These are phyloP conservation scores for Tromatobia lineatoria DNA, from an alignment of 2,888 invertebrate species.

Conservation along the genomic window DNA sequence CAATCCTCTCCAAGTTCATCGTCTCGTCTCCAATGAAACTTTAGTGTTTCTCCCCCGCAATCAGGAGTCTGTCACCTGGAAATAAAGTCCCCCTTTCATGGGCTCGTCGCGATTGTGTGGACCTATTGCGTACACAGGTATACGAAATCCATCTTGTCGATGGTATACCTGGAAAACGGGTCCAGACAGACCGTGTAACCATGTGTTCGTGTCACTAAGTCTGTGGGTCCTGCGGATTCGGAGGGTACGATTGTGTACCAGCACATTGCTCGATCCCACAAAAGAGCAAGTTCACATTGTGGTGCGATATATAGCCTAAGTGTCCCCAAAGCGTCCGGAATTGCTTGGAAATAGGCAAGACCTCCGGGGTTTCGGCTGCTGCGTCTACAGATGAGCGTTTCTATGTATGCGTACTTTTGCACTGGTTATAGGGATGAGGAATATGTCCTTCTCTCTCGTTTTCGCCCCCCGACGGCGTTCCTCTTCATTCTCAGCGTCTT, in stretches of 20 bases:
- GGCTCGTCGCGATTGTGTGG: slow-evolving; percentile 45
- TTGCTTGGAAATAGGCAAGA: slow-evolving; percentile 75
- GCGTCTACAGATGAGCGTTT: slow-evolving; percentile 49
- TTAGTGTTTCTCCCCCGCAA: slow-evolving; percentile 61
- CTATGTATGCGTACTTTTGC: slow-evolving; percentile 15
- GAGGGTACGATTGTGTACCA: slow-evolving; percentile 58
- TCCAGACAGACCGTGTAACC: slow-evolving; percentile 54
- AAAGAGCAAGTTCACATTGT: slow-evolving; percentile 79
- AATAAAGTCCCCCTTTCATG: slow-evolving; percentile 67
- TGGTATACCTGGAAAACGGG: slow-evolving; percentile 52
- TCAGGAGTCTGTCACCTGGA: slow-evolving; percentile 69
- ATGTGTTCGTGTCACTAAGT: slow-evolving; percentile 47
- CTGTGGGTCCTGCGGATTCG: slow-evolving; percentile 41
- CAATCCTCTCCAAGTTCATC: slow-evolving; percentile 52
- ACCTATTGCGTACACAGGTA: slow-evolving; percentile 56
- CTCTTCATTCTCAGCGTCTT: slow-evolving; percentile 42
- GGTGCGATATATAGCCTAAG: slow-evolving; percentile 76
- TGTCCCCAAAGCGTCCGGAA: slow-evolving; percentile 77
- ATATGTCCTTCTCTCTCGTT: slow-evolving; percentile 51
- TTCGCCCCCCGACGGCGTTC: slow-evolving; percentile 48
- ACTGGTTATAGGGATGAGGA: slow-evolving; percentile 23
- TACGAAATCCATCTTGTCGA: slow-evolving; percentile 64
- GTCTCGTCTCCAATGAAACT: slow-evolving; percentile 47
- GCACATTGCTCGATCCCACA: slow-evolving; percentile 69
- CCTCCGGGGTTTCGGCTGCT: slow-evolving; percentile 60